Evolutionary conservation across 2,888 invertebrate genomes (phyloP), one percentile per base, ranked within the genome.

Genomic region (Sphaerophoria rueppellii): DNA sequence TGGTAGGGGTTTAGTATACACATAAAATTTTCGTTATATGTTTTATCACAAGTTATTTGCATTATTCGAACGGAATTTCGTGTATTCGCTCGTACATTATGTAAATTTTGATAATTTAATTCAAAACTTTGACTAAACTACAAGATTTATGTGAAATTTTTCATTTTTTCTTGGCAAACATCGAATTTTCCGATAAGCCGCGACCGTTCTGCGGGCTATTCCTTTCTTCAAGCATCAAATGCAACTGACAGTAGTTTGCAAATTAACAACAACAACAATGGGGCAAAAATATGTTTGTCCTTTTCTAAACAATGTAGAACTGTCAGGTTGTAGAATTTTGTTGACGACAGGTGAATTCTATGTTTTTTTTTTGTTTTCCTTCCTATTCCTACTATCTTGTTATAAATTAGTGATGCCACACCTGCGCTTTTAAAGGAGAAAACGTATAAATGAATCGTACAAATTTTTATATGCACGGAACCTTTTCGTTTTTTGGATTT

Each of bases 121-220:
- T 85, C 57, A 76, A 58, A 69, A 77, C 54, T 24, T 24, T 24
- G 1, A 24, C 24, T 2, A 2, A 24, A 24, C 24, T 24, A 24
- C 24, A 2, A 24, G 24, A 24, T 24, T 81, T 73, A 63, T 63
- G 58, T 58, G 43, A 40, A 77, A 77, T 52, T 32, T 63, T 71
- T 74, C 73, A 81, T 80, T 80, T 78, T 83, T 67, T 35, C 54
- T 46, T 43, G 54, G 54, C 54, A 55, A 24, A 63, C 50, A 75
- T 34, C 63, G 57, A 80, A 80, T 75, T 83, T 83, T 83, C 80
- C 83, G 72, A 83, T 80, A 76, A 24, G 24, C 24, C 24, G 24
- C 24, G 24, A 24, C 24, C 24, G 24, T 24, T 24, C 24, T 48
- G 43, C 4, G 4, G 43, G 34, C 12, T 14, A n/a, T 32, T 40